These are phyloP conservation scores for Microtus agrestis DNA, from an alignment of 2,797 vertebrate genomes.

Conservation along the genomic window DNA sequence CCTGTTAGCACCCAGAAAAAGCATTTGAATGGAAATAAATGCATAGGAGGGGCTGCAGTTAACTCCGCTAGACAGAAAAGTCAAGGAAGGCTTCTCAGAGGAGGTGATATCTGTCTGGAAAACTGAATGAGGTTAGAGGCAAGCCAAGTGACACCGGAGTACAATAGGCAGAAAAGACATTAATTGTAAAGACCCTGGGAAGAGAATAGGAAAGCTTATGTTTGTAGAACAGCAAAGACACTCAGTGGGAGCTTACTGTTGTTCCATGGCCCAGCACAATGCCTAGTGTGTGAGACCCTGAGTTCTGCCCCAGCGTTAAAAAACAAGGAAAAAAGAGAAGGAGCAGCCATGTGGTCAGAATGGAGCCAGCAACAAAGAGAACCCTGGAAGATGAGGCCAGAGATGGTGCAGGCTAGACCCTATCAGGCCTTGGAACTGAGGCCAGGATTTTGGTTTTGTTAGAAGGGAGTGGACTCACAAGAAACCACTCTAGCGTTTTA, in stretches of 20 bases:
- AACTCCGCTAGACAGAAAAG: background rate
- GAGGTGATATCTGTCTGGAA: background rate
- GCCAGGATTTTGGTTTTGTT: background rate
- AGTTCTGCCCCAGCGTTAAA: background rate
- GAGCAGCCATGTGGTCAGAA: background rate
- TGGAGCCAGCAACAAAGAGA: background rate
- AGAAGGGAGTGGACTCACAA: background rate
- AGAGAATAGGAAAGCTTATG: background rate
- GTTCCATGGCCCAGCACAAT: background rate
- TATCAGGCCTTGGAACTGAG: background rate
- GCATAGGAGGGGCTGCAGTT: background rate
- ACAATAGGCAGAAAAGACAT: background rate
- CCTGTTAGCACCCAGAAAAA: background rate
- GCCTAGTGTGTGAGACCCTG: background rate
- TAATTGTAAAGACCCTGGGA: background rate
- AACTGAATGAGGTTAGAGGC: slow-evolving; percentile 6
- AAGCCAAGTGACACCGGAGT: background rate
- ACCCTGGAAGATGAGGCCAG: background rate
- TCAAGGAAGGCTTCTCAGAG: background rate
- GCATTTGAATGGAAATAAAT: slow-evolving; percentile 3
- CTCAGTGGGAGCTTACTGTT: background rate
- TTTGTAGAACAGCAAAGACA: background rate
- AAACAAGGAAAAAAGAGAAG: background rate
- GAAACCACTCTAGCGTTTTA: background rate
- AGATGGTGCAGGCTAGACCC: background rate